Conservation (phyloP, 2,888 invertebrate species). For the Monopis laevigella region DNA sequence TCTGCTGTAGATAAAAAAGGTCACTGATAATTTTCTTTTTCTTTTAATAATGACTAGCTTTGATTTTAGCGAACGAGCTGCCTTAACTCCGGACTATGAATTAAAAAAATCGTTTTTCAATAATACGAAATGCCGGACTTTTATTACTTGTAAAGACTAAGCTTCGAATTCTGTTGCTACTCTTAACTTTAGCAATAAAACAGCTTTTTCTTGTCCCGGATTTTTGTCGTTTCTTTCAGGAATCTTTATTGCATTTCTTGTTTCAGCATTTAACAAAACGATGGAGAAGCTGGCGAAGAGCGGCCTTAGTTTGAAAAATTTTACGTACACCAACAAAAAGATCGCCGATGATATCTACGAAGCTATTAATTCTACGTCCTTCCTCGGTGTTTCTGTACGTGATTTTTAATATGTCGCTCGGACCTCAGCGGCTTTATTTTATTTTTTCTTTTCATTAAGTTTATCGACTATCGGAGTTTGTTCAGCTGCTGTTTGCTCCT, state of each 20-base stretch:
- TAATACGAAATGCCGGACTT: conserved; percentile 4
- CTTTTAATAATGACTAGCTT: no score
- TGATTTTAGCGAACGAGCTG: no score
- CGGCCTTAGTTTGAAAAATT: conserved; percentile 90
- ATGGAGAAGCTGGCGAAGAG: conserved; percentile 85
- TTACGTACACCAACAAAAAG: conserved; percentile 94
- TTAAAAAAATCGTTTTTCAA: conserved; percentile 8
- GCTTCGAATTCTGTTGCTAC: conserved; percentile 3
- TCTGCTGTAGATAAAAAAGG: no score
- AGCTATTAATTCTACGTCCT: conserved; percentile 98
- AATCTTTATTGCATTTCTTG: conserved; percentile 9
- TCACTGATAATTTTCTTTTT: no score
- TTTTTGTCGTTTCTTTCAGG: conserved; percentile 5
- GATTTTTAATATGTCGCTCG: no score
- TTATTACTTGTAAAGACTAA: conserved; percentile 10
- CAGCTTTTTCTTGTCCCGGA: not conserved
- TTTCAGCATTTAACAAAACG: conserved; percentile 93
- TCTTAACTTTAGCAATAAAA: conserved; percentile 2
- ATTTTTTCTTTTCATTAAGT: no score
- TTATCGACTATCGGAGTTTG: no score
- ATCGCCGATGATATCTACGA: conserved; percentile 96
- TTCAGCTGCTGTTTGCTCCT: no score
- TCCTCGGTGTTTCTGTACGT: conserved; percentile 96
- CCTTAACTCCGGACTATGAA: no score
- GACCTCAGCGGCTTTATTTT: no score